These are phyloP conservation scores for Fukomys damarensis DNA, from an alignment of 2,113 vertebrate species.

Conservation along the genomic window DNA sequence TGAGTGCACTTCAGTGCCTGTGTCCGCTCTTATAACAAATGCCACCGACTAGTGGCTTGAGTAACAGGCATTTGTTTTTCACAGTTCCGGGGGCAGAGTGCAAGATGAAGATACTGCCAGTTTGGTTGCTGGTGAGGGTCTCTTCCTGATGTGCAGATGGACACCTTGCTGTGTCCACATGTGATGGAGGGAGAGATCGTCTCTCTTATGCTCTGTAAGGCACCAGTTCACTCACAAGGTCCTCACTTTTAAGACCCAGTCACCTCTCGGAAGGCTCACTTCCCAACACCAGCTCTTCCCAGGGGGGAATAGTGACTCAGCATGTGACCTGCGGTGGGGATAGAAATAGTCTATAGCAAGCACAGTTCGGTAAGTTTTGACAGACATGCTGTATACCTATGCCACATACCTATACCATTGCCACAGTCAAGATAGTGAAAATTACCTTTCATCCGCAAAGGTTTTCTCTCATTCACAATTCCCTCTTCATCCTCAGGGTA, in stretches of 20 bases:
- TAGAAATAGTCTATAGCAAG: background rate
- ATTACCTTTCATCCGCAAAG: background rate
- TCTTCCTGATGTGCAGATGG: background rate
- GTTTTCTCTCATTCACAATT: background rate
- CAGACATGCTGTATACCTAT: rapidly evolving
- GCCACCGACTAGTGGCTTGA: background rate
- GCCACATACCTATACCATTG: background rate
- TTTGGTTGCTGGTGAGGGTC: background rate
- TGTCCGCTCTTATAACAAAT: background rate
- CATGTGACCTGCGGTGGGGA: too few species aligned
- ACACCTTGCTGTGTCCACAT: background rate
- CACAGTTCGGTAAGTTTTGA: background rate
- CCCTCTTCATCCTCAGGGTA: too few species aligned
- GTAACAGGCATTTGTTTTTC: background rate
- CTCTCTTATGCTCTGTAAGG: background rate
- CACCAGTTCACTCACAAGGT: background rate
- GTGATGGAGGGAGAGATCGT: too few species aligned
- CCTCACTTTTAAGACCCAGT: background rate
- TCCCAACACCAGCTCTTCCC: too few species aligned
- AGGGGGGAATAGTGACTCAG: background rate
- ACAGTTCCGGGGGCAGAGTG: background rate
- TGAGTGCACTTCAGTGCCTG: background rate
- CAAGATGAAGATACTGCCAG: background rate
- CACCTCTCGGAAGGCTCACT: background rate
- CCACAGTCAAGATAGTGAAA: background rate